Evolutionary conservation across 2,888 invertebrate genomes (phyloP).

Genomic region (Willowsia nigromaculata): DNA sequence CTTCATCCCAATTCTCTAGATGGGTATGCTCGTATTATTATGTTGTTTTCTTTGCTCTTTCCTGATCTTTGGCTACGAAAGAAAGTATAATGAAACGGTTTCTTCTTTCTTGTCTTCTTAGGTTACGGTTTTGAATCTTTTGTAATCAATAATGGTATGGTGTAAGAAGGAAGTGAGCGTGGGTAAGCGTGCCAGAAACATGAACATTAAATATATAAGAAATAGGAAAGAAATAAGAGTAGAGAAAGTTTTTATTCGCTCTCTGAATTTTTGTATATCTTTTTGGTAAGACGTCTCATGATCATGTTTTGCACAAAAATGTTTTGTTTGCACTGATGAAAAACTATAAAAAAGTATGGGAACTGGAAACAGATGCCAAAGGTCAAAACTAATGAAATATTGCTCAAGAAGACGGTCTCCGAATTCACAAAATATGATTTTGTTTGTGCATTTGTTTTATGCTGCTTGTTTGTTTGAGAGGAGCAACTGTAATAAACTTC

Average conservation of each 20-base stretch:
- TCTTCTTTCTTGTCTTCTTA: background rate
- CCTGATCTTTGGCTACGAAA: background rate
- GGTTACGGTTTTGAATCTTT: slow-evolving; percentile 2
- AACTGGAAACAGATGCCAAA: slow-evolving; percentile 28
- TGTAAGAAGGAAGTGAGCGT: background rate
- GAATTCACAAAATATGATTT: background rate
- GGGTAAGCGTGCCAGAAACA: slow-evolving; percentile 4
- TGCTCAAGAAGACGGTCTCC: background rate
- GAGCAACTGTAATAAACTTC: background rate
- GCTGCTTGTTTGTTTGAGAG: background rate
- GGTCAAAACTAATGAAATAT: slow-evolving; percentile 50
- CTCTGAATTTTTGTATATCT: background rate
- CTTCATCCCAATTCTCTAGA: slow-evolving; percentile 1
- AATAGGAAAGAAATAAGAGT: background rate
- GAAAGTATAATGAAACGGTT: background rate
- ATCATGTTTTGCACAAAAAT: background rate
- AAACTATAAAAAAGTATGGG: background rate
- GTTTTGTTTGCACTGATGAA: slow-evolving; percentile 10
- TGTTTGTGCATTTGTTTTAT: background rate
- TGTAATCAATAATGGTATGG: slow-evolving; percentile 3
- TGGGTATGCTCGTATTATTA: background rate
- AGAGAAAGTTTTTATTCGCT: background rate
- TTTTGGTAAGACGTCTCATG: background rate
- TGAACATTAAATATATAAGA: background rate
- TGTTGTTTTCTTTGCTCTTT: background rate